A percentile compares a stretch with the other conserved stretches of the same genome.
Conservation (phyloP, 92 coral and sea anemone genomes). For the Meandrina meandrites region DNA sequence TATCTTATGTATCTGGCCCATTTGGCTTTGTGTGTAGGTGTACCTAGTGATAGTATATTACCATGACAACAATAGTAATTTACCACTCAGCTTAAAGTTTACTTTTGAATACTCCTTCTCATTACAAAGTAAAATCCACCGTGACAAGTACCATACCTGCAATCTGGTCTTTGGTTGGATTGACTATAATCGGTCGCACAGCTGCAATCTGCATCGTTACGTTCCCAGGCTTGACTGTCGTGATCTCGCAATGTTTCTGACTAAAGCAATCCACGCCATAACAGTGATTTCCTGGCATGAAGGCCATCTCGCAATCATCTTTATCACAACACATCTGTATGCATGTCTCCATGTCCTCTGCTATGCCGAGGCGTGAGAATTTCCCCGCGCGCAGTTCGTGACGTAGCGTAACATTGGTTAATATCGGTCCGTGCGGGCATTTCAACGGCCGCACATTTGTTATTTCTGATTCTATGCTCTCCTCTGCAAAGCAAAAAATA, state of each 20-base stretch:
- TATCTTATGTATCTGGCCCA: too few relatives aligned
- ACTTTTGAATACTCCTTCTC: background rate
- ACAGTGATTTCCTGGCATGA: slow-evolving; percentile 93
- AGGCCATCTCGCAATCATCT: slow-evolving; percentile 95
- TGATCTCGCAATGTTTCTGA: slow-evolving; percentile 84
- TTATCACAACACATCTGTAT: slow-evolving; percentile 88
- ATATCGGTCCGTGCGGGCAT: slow-evolving; percentile 83
- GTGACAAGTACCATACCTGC: slow-evolving; percentile 31
- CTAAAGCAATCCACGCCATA: slow-evolving; percentile 93
- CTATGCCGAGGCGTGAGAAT: slow-evolving; percentile 83
- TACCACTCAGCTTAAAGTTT: background rate
- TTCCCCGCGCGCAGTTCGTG: slow-evolving; percentile 90
- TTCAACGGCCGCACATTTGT: slow-evolving; percentile 61
- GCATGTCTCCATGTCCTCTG: slow-evolving; percentile 79
- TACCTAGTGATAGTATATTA: too few relatives aligned
- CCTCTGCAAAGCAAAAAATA: slow-evolving; percentile 34
- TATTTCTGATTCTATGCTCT: slow-evolving; percentile 64
- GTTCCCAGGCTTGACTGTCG: slow-evolving; percentile 77
- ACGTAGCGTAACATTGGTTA: slow-evolving; percentile 70
- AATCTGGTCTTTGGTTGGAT: slow-evolving; percentile 43
- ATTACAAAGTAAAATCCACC: background rate
- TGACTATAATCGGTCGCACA: slow-evolving; percentile 78
- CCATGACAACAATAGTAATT: too few relatives aligned
- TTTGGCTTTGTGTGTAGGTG: too few relatives aligned
- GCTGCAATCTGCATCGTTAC: slow-evolving; percentile 74